Evolutionary conservation across 2,888 invertebrate genomes (phyloP).

Genomic region (Metacarcinus magister): DNA sequence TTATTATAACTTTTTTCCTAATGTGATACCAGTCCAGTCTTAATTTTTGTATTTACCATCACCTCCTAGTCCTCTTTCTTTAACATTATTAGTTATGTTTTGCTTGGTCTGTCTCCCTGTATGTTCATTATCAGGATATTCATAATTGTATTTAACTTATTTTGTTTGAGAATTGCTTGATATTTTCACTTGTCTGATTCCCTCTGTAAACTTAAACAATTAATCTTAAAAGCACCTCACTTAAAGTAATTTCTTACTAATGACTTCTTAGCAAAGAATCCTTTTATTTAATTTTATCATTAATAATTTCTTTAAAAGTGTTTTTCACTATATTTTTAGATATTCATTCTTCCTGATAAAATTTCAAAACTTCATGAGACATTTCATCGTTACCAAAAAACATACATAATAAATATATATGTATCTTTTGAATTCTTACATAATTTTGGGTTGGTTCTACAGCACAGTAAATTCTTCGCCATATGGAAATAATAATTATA

Average conservation of each 20-base stretch:
- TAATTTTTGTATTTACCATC: not conserved
- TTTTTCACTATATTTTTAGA: not conserved
- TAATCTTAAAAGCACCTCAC: not conserved
- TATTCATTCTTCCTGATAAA: not conserved
- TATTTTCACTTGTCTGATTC: not conserved
- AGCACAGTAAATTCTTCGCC: conserved; percentile 37
- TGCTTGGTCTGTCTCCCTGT: not conserved
- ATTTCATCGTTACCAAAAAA: conserved; percentile 19
- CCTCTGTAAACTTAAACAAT: not conserved
- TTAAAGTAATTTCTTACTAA: not conserved
- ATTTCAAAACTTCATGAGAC: conserved; percentile 19
- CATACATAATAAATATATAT: not conserved
- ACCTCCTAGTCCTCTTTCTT: not conserved
- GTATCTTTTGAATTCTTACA: conserved; percentile 17
- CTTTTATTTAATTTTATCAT: not conserved
- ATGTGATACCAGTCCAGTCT: conserved; percentile 3
- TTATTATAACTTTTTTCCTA: not conserved
- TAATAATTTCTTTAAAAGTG: not conserved
- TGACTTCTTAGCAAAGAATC: not conserved
- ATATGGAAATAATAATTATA: conserved; percentile 42
- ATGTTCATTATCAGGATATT: not conserved
- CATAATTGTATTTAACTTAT: not conserved
- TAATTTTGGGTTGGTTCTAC: not conserved
- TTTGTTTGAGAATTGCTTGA: not conserved
- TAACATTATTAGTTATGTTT: not conserved